Conservation (phyloP, 2,888 invertebrate species). For the Cynaeus angustus region DNA sequence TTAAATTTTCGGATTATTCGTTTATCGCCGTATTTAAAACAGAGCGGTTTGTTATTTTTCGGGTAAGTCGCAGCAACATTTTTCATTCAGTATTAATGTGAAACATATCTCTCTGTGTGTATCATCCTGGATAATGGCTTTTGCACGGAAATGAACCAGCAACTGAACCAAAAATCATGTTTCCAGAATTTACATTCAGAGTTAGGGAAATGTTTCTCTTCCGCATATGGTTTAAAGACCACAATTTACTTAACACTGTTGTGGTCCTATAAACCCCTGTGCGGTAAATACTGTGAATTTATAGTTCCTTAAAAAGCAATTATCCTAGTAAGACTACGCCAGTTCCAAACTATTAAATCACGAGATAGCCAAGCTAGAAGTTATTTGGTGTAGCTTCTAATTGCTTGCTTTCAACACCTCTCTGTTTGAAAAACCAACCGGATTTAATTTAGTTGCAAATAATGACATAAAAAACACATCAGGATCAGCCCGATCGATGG, state of each 20-base stretch:
- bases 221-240: constrained; percentile 27
- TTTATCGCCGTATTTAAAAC: constrained; percentile 15
- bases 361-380: constrained; percentile 36
- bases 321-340: constrained; percentile 57
- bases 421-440: constrained; percentile 1
- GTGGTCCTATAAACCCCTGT: constrained; percentile 58
- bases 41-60: constrained; percentile 6
- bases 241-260: constrained; percentile 56
- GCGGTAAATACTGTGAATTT: constrained; percentile 63
- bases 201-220: constrained; percentile 30
- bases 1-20: constrained; percentile 7
- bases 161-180: constrained; percentile 21
- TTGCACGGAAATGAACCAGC: constrained; percentile 17
- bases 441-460: constrained; percentile 1
- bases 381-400: constrained; percentile 33
- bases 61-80: not conserved
- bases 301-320: constrained; percentile 67
- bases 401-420: constrained; percentile 15
- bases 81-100: constrained; percentile 18
- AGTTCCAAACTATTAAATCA: constrained; percentile 62
- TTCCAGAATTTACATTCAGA: constrained; percentile 20
- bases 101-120: constrained; percentile 18
- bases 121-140: constrained; percentile 21
- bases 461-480: not conserved
- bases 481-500: too few species aligned